These are phyloP conservation scores for Ursus arctos DNA, from an alignment of 2,113 vertebrate species.

Conservation along the genomic window DNA sequence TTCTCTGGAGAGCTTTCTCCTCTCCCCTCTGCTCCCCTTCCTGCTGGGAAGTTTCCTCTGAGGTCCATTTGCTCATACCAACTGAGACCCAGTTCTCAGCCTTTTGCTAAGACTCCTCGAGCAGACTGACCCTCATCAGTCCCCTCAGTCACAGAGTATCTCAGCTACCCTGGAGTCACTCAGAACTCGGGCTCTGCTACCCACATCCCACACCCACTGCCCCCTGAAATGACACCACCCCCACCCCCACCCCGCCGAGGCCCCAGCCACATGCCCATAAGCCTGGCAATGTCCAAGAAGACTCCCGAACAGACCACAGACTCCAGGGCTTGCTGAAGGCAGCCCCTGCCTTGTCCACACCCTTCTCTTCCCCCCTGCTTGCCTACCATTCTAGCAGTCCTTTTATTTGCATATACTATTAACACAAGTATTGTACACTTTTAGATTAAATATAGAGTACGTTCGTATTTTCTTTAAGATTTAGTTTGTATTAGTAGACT, in stretches of 20 bases:
- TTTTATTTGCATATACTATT: background rate
- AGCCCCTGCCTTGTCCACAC: background rate
- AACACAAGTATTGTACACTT: background rate
- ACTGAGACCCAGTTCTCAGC: background rate
- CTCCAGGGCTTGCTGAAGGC: background rate
- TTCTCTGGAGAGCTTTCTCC: background rate
- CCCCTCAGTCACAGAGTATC: background rate
- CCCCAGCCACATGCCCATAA: background rate
- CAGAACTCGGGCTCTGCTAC: background rate
- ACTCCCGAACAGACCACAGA: background rate
- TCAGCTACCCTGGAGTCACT: background rate
- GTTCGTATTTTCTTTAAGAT: background rate
- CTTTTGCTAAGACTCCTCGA: background rate
- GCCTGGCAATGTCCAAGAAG: background rate
- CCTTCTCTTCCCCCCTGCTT: background rate
- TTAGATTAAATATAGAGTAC: background rate
- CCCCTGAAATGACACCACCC: background rate
- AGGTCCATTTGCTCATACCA: background rate
- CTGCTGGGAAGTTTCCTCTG: background rate
- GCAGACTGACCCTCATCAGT: background rate
- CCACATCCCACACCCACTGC: background rate
- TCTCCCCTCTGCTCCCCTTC: background rate
- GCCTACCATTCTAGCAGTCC: background rate
- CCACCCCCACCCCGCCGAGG: background rate
- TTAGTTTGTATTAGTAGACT: background rate